Evolutionary conservation across 1,140 invertebrate species (phyloP), one percentile per base, ranked within the genome.

Genomic region (Nixonia krombeini): DNA sequence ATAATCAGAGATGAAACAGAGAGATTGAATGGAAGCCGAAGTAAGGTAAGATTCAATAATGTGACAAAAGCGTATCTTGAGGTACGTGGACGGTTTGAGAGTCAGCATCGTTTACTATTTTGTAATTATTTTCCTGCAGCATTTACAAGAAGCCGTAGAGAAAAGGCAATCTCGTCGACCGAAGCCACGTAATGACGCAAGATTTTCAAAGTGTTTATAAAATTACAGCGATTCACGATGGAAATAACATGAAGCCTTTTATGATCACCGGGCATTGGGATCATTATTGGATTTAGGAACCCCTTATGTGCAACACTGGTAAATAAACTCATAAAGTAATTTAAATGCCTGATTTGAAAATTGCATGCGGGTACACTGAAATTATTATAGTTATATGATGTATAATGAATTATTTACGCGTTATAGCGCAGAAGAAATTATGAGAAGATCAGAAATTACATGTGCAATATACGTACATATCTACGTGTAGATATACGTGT

Each of bases 161-260:
- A 59, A 67, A 77, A 76, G 69, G 82, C 83, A 85, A 85, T 84
- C 79, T 82, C 74, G 75, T 35, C 52, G 57, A 33, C 42, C 51
- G 82, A 83, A 84, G 77, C 81, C 81, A 70, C 51, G 44, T 47
- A 64, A 47, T 58, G 73, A 71, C 76, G 80, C 78, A 79, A 84
- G 82, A 84, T 85, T 85, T 84, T 82, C 81, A 76, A 81, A 84
- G 83, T 85, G 79, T 85, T 85, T 85, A 85, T 85, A 85, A 85
- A 85, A 85, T 85, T 85, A 85, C 75, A 66, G 72, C 72, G 78
- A 79, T 79, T 78, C 66, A 68, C 61, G 57, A 70, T 72, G 67
- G 68, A 77, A 81, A 80, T 79, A 82, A 76, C 65, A 45, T 72
- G 80, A 83, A 76, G 75, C 80, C 80, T 61, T 72, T 65, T 9